Conservation (phyloP, 2,797 vertebrate species). For the Pangasius macronema region DNA sequence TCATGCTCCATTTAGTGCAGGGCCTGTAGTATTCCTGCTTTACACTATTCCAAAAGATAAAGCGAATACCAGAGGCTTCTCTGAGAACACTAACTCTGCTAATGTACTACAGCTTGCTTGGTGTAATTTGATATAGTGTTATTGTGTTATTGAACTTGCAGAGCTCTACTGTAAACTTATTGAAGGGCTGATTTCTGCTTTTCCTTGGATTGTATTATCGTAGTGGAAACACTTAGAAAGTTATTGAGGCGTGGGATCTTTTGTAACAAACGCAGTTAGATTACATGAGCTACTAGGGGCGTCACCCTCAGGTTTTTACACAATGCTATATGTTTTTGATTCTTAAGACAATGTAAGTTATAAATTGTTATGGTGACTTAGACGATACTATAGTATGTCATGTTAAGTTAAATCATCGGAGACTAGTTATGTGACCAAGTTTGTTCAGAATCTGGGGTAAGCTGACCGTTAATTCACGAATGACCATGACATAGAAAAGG, state of each 20-base stretch:
- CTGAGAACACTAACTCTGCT: neutral
- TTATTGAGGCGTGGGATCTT: neutral
- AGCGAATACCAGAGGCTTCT: slow-evolving; percentile 12
- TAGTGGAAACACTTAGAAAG: neutral
- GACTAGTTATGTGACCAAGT: neutral
- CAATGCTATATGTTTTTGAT: neutral
- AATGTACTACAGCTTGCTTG: neutral
- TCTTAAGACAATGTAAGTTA: neutral
- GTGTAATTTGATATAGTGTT: slow-evolving; percentile 16
- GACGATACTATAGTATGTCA: too few relatives aligned
- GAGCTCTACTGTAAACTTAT: slow-evolving; percentile 13
- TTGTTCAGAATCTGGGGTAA: neutral
- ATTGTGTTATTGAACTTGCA: slow-evolving; percentile 16
- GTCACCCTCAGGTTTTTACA: neutral
- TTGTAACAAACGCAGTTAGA: neutral
- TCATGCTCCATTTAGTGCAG: slow-evolving; percentile 17
- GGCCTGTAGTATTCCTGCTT: neutral
- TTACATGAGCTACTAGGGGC: neutral
- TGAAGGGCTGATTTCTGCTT: slow-evolving; percentile 4
- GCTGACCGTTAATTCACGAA: neutral
- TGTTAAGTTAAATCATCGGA: too few relatives aligned
- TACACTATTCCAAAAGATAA: neutral
- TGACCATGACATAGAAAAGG: neutral
- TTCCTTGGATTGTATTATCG: slow-evolving; percentile 16
- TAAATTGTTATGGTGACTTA: too few relatives aligned